Evolutionary conservation across 2,113 vertebrate genomes (phyloP), one percentile per base, ranked within the genome.

Genomic region (Tychaedon coryphoeus): DNA sequence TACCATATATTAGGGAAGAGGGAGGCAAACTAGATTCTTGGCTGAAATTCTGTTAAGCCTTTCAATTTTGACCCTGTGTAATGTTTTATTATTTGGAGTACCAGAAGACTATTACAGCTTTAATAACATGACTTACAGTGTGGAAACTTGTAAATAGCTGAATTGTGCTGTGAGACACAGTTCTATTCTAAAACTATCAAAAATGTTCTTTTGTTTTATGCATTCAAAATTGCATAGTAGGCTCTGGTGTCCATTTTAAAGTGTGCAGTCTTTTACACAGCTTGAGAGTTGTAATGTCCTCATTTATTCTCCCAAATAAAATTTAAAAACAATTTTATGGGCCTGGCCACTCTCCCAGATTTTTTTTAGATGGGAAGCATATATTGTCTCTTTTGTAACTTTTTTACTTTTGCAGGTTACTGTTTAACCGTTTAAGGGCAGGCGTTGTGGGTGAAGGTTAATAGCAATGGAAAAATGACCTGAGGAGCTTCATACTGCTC

Each of bases 361-460:
- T 80, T 87, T 85, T 76, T 82, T 76, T 15, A 58, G 38, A 86
- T 62, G 47, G 70, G 78, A 90, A 94, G 51, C n/a, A 7, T 94
- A 31, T 88, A 86, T 95, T 95, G 78, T 95, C 81, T 95, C 42
- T 93, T 70, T 82, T 94, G 94, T 94, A 94, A 86, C 94, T 88
- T 71, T 93, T 96, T 96, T 94, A 95, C 95, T 94, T 93, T 95
- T 88, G 43, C 92, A 96, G 95, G 95, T 97, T 96, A 96, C 94
- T 94, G 51, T 94, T 96, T 95, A 95, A 95, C 94, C 2, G 8
- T 72, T 93, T 93, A 38, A 91, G 69, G 64, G 78, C 64, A 92
- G 92, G 60, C 51, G 9, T 90, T 85, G 58, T 94, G 93, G 90
- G 81, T 95, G 92, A 91, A 95, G 82, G 88, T 90, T 94, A 91